phyloP scores from a whole-genome alignment of 2,888 invertebrate species.

The Ornithoptera priamus region DNA sequence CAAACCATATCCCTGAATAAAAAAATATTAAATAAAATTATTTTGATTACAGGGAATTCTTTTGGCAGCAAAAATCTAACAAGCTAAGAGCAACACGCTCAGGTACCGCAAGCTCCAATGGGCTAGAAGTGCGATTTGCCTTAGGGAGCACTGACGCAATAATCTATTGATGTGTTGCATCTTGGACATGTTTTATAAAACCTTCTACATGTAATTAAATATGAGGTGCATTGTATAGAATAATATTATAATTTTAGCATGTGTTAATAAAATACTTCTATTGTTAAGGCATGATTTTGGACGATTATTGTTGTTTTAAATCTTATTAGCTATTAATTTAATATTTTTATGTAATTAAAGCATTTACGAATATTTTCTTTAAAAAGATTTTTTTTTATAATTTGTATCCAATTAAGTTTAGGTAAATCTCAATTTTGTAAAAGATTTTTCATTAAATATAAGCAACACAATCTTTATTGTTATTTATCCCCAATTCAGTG shows the following conservation, averaged over 20 bases:
- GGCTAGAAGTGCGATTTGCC: background rate
- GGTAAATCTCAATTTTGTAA: constrained; percentile 71
- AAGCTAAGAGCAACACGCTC: background rate
- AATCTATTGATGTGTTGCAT: constrained; percentile 27
- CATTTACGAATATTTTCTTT: constrained; percentile 57
- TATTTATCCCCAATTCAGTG: constrained; percentile 18
- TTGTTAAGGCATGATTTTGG: constrained; percentile 37
- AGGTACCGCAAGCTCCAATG: background rate
- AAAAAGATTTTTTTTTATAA: constrained; percentile 45
- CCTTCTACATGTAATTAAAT: constrained; percentile 35
- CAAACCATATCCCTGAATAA: no score
- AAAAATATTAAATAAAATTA: background rate
- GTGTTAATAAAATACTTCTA: constrained; percentile 30
- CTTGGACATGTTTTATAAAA: constrained; percentile 29
- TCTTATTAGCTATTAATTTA: constrained; percentile 37
- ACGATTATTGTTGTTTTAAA: constrained; percentile 32
- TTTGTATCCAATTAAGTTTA: constrained; percentile 56
- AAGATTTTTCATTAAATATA: constrained; percentile 72
- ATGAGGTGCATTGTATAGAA: constrained; percentile 33
- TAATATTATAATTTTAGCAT: constrained; percentile 32
- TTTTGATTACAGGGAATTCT: constrained; percentile 14
- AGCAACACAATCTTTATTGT: constrained; percentile 45
- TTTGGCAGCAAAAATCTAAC: constrained; percentile 9
- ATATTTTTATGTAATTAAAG: constrained; percentile 51
- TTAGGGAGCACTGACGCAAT: constrained; percentile 20